These are phyloP conservation scores for Octomys mimax DNA, from an alignment of 2,797 vertebrate species.

Conservation along the genomic window DNA sequence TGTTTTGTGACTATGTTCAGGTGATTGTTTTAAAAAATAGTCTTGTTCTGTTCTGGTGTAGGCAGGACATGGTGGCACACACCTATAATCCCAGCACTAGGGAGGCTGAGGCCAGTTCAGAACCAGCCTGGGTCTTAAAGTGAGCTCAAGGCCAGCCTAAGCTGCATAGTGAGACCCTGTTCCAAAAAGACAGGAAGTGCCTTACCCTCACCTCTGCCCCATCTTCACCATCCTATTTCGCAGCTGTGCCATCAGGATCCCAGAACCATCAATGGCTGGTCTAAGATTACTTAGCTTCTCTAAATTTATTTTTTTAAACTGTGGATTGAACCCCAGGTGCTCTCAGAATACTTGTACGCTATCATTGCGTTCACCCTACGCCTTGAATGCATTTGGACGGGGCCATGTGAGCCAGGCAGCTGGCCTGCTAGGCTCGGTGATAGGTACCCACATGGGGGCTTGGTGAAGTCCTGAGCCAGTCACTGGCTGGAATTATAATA, in stretches of 20 bases:
- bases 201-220: too few species aligned
- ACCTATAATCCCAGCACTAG: not conserved
- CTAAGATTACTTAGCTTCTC: not conserved
- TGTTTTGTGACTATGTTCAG: not conserved
- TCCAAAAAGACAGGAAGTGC: not conserved
- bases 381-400: not conserved
- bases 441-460: not conserved
- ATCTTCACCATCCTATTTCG: not conserved
- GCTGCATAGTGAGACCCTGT: not conserved
- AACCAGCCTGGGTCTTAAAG: not conserved
- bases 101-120: not conserved
- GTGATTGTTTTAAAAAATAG: not conserved
- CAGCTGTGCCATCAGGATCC: not conserved
- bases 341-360: not conserved
- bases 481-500: not conserved
- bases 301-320: not conserved
- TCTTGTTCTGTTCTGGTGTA: not conserved
- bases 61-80: not conserved
- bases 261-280: not conserved
- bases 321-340: not conserved
- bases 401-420: fast-evolving
- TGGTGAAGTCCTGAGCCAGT: not conserved
- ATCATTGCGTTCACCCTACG: not conserved
- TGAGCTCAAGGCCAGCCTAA: too few species aligned
- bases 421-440: not conserved